phyloP scores from a whole-genome alignment of 1,140 invertebrate species.

The Dendrolimus punctatus region DNA sequence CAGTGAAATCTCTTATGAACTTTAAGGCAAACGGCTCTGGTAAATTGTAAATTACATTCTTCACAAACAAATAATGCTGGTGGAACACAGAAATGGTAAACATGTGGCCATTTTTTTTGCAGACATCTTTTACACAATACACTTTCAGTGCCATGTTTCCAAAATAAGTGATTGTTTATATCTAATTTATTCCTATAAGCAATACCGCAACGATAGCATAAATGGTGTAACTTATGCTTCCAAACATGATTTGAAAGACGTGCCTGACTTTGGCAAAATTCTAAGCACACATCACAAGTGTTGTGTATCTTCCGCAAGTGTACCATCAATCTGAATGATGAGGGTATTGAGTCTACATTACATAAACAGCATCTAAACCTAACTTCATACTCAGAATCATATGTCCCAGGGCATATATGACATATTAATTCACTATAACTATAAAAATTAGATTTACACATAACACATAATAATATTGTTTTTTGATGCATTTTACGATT shows the following conservation, averaged over 20 bases:
- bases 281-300: slow-evolving; percentile 88
- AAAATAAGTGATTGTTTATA: slow-evolving; percentile 90
- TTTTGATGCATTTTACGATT: slow-evolving; percentile 89
- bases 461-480: slow-evolving; percentile 83
- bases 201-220: slow-evolving; percentile 89
- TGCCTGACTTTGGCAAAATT: slow-evolving; percentile 83
- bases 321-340: slow-evolving; percentile 88
- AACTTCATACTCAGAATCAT: slow-evolving; percentile 77
- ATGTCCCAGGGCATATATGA: slow-evolving; percentile 86
- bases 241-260: slow-evolving; percentile 87
- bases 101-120: slow-evolving; percentile 91
- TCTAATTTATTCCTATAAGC: slow-evolving; percentile 89
- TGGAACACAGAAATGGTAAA: slow-evolving; percentile 91
- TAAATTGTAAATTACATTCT: slow-evolving; percentile 82
- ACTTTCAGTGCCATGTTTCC: slow-evolving; percentile 93
- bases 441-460: slow-evolving; percentile 89
- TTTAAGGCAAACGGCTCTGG: slow-evolving; percentile 82
- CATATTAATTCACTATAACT: slow-evolving; percentile 89
- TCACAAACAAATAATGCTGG: slow-evolving; percentile 84
- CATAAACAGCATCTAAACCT: slow-evolving; percentile 82
- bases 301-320: slow-evolving; percentile 87
- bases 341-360: slow-evolving; percentile 80
- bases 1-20: slow-evolving; percentile 87
- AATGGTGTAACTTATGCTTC: slow-evolving; percentile 89
- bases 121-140: slow-evolving; percentile 87